Evolutionary conservation across 1,140 invertebrate species (phyloP).

Genomic region (Copidosoma floridanum): DNA sequence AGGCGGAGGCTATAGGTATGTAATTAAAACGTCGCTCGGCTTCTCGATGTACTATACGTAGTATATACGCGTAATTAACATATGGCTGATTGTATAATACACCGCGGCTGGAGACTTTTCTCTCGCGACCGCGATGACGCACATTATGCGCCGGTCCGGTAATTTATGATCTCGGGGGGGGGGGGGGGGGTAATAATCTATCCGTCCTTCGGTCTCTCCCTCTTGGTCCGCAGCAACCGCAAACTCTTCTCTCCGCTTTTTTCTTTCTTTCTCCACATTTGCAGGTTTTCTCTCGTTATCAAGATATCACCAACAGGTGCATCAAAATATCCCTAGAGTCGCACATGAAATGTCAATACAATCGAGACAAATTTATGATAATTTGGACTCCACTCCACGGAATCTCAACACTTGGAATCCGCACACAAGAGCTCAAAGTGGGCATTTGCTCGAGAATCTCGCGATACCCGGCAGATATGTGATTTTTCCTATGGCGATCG

Average conservation of each 20-base stretch:
- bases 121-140: conserved; percentile 24
- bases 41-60: conserved; percentile 48
- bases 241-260: conserved; percentile 24
- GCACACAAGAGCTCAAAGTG: no score
- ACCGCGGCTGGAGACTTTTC: conserved; percentile 46
- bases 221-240: conserved; percentile 10
- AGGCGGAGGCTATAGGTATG: conserved; percentile 45
- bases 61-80: conserved; percentile 57
- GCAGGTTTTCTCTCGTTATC: no score
- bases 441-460: conserved; percentile 7
- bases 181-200: no score
- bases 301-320: no score
- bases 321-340: no score
- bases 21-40: conserved; percentile 54
- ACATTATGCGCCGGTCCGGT: conserved; percentile 33
- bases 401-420: no score
- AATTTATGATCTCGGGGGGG: conserved; percentile 54
- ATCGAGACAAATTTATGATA: no score
- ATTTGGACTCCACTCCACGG: no score
- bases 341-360: no score
- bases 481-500: background rate
- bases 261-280: conserved; percentile 19
- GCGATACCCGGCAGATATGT: background rate
- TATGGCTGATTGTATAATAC: conserved; percentile 57
- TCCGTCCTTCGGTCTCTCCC: conserved; percentile 15